Evolutionary conservation across 2,113 vertebrate genomes (phyloP), one percentile per base, ranked within the genome.

Genomic region (Ceyx cyanopectus): DNA sequence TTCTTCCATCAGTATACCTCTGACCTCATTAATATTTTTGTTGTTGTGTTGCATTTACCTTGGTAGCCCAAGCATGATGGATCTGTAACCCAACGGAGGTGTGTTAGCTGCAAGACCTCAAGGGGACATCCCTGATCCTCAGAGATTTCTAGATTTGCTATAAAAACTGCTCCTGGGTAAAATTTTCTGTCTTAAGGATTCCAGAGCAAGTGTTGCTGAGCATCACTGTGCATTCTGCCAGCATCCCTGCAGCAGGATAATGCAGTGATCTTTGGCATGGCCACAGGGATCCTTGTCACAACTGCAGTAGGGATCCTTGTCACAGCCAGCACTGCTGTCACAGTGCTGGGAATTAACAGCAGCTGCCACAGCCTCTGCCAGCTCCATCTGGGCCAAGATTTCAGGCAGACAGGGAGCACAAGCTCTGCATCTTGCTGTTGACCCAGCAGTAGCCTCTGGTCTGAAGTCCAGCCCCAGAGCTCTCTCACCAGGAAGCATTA

Each of bases 331-430:
- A 0, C 63, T 53, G 63, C 75, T 89, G 30, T 83, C 45, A 54
- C 54, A 6, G 46, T 5, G 23, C 51, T 74, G 69, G 3, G 6
- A 50, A 63, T 58, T 51, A 45, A 54, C 26, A 0, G 0, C 0
- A 0, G 67, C 48, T 37, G 45, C 76, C 3, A 1, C 72, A 74
- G 50, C 50, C 7, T 21, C 5, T 2, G 68, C 63, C 54, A 21
- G 41, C 54, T 88, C 76, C n/a, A 4, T 12, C 37, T 50, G 27
- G 30, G 57, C 43, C 27, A 24, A 29, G 41, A 4, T 29, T 43
- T 14, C 14, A 1, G 0, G 2, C 2, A 3, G 40, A 7, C 11
- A n/a, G 41, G 45, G 41, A 90, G 68, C 34, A 41, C 46, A 26
- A 43, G 46, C 57, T 81, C 53, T 75, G 41, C 7, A 1, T 84